These are phyloP conservation scores for Orussus abietinus DNA, from an alignment of 1,140 invertebrate genomes.

Conservation along the genomic window DNA sequence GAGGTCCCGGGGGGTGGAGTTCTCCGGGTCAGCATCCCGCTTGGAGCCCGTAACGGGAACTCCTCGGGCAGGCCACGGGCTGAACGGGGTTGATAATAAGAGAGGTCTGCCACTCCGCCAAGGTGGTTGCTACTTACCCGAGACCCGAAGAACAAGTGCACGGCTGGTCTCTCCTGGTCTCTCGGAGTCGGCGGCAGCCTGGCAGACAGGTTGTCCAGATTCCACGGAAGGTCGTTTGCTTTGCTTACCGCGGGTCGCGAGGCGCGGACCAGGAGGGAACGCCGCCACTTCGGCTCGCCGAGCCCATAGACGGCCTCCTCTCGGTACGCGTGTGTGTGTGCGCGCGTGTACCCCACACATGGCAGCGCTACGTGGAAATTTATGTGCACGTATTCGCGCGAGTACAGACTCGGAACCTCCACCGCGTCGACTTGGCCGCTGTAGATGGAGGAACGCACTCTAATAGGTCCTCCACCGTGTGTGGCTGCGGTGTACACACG, in stretches of 20 bases:
- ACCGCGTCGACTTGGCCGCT: too few species aligned
- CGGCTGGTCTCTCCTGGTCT: conserved; percentile 25
- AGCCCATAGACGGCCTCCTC: too few species aligned
- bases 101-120: background rate
- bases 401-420: too few species aligned
- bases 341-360: conserved; percentile 1
- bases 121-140: background rate
- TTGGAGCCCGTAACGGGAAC: conserved; percentile 1
- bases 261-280: conserved; percentile 31
- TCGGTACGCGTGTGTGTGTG: too few species aligned
- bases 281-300: conserved; percentile 36
- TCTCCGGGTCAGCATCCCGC: too few species aligned
- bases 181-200: conserved; percentile 38
- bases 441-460: too few species aligned
- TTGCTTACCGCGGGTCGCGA: conserved; percentile 51
- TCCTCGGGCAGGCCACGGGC: background rate
- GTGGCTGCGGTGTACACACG: too few species aligned
- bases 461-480: too few species aligned
- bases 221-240: conserved; percentile 56
- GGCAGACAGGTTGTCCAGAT: conserved; percentile 55
- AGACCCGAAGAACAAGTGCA: conserved; percentile 39
- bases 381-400: too few species aligned
- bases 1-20: too few species aligned
- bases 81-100: background rate
- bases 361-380: too few species aligned